phyloP scores from a whole-genome alignment of 2,113 vertebrate genomes.

The Nannobrachium achirus region DNA sequence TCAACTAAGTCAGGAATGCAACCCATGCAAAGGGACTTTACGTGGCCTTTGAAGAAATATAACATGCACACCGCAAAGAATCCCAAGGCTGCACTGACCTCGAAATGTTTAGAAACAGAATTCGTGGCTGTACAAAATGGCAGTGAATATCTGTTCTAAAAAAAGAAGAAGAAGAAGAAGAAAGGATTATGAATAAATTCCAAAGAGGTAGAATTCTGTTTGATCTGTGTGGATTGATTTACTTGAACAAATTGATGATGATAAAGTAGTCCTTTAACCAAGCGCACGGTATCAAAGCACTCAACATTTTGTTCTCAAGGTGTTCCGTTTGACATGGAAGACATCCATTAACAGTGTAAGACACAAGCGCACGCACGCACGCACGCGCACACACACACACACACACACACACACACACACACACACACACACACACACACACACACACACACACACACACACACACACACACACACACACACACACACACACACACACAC shows the following conservation, averaged over 20 bases:
- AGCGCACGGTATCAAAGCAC: constrained; percentile 58
- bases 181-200: constrained; percentile 64
- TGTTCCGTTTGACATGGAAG: constrained; percentile 57
- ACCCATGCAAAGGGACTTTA: constrained; percentile 56
- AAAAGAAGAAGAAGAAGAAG: too few relatives aligned
- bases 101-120: constrained; percentile 59
- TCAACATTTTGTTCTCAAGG: constrained; percentile 44
- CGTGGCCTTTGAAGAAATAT: constrained; percentile 52
- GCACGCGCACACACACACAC: background rate
- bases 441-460: constrained; percentile 1
- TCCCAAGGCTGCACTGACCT: constrained; percentile 60
- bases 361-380: background rate
- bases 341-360: constrained; percentile 7
- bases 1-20: constrained; percentile 17
- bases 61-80: constrained; percentile 40
- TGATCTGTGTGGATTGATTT: constrained; percentile 62
- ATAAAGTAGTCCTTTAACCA: constrained; percentile 52
- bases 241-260: constrained; percentile 59
- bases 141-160: constrained; percentile 40
- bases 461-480: constrained; percentile 3
- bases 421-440: background rate
- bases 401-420: background rate
- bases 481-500: background rate
- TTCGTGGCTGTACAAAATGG: constrained; percentile 54
- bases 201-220: constrained; percentile 43